These are phyloP conservation scores for Drosophila merina DNA, from an alignment of 2,888 invertebrate genomes.

Conservation along the genomic window DNA sequence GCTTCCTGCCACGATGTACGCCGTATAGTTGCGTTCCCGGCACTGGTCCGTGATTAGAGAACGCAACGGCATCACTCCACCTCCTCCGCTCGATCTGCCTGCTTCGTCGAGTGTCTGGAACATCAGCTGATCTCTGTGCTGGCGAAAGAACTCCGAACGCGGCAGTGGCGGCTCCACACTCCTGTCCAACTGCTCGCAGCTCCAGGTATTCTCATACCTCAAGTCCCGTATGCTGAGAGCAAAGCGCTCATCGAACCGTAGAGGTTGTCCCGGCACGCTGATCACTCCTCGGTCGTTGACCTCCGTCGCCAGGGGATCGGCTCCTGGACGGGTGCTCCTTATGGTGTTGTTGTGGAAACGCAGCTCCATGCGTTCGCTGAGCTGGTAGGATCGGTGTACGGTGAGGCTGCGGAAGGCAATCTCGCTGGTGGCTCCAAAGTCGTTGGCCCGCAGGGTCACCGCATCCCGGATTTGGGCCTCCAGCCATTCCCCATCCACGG, in stretches of 20 bases:
- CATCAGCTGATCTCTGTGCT: conserved; percentile 74
- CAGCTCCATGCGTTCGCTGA: conserved; percentile 81
- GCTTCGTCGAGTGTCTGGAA: conserved; percentile 53
- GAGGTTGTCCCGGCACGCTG: conserved; percentile 57
- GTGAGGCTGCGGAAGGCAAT: conserved; percentile 81
- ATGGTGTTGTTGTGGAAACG: conserved; percentile 82
- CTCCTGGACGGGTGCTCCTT: conserved; percentile 45
- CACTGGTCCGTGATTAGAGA: conserved; percentile 79
- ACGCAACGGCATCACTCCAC: conserved; percentile 60
- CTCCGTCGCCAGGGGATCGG: conserved; percentile 1
- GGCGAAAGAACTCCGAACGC: conserved; percentile 78
- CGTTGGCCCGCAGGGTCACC: conserved; percentile 78
- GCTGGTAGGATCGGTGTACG: conserved; percentile 78
- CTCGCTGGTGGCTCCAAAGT: conserved; percentile 80
- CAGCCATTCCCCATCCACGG: conserved; percentile 82
- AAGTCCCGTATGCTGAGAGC: conserved; percentile 78
- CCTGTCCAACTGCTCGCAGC: conserved; percentile 76
- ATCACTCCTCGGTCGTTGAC: background rate
- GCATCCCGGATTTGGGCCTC: conserved; percentile 79
- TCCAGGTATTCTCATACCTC: conserved; percentile 74
- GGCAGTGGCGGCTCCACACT: conserved; percentile 68
- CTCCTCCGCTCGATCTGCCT: background rate
- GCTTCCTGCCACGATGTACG: conserved; percentile 84
- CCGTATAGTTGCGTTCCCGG: conserved; percentile 75
- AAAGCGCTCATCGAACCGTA: conserved; percentile 79